Evolutionary conservation across 2,888 invertebrate genomes (phyloP).

Genomic region (Noctua pronuba): DNA sequence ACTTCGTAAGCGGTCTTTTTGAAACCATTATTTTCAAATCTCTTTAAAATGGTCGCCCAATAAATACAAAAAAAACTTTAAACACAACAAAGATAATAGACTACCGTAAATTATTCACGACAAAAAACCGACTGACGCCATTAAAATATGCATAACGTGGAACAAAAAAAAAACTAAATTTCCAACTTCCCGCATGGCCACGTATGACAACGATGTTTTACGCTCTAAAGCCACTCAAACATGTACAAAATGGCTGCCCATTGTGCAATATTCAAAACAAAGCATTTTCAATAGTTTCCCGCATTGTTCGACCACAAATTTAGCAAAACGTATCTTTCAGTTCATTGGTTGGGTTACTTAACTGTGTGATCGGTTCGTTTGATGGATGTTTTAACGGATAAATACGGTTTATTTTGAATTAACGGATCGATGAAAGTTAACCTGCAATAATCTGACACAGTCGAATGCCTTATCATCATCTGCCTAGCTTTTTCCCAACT

Average conservation of each 20-base stretch:
- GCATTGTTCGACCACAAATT: constrained; percentile 21
- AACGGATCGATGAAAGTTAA: neutral
- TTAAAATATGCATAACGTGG: constrained; percentile 37
- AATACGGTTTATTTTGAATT: constrained; percentile 2
- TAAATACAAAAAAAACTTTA: constrained; percentile 2
- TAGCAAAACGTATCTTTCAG: constrained; percentile 47
- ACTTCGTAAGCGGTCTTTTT: too few species aligned
- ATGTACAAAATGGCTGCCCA: constrained; percentile 53
- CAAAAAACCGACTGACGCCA: constrained; percentile 1
- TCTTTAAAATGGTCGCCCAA: neutral
- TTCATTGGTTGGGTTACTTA: constrained; percentile 51
- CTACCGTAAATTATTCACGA: constrained; percentile 4
- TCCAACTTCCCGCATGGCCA: constrained; percentile 20
- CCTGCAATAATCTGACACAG: neutral
- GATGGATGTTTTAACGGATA: constrained; percentile 32
- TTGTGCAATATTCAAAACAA: constrained; percentile 53
- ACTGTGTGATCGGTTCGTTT: constrained; percentile 30
- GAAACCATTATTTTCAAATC: neutral
- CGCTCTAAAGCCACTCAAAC: constrained; percentile 58
- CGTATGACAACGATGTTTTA: constrained; percentile 57
- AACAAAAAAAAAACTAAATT: constrained; percentile 37
- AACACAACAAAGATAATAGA: neutral
- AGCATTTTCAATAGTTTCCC: constrained; percentile 40
- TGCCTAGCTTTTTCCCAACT: too few species aligned
- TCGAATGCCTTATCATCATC: neutral